Evolutionary conservation across 2,797 vertebrate species (phyloP), one percentile per base, ranked within the genome.

Genomic region (Labeo calbasu): DNA sequence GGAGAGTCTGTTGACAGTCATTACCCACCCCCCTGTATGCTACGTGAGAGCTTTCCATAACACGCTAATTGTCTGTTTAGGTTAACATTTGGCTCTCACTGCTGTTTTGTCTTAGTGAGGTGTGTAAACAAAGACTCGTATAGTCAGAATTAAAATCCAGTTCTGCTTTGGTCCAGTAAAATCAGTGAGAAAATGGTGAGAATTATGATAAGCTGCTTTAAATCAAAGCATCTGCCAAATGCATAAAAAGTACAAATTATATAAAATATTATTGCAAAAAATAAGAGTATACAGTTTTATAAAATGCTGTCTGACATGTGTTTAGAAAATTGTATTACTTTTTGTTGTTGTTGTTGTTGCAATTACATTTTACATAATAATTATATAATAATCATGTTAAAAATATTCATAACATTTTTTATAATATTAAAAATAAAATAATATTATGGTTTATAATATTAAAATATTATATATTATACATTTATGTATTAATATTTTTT

Each of bases 21-120:
- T 82, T 82, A 84, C 32, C 55, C 12, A 65, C 48, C 14, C 81
- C 84, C 77, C 83, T 32, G 43, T 10, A 82, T 83, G 82, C 59
- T 77, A 85, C 9, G 6, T 15, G 51, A 82, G 72, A 75, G 84
- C 80, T 40, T 75, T 57, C 72, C 75, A 76, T 84, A 82, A 14
- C 17, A 57, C 28, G 53, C 46, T 75, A 79, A 82, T 79, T 50
- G 63, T 85, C 55, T 71, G 63, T 87, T 87, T 86, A 55, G 77
- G 80, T 77, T 81, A 55, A 63, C 28, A 25, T n/a, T 40, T 73
- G 61, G 46, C 53, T 36, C 59, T 66, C 4, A 25, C 36, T 71
- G 51, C 13, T 36, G 53, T 79, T 50, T 59, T 68, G 36, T 77
- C 55, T 43, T 46, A 46, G n/a, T 28, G 21, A 48, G 40, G 76